Conservation (phyloP, 2,113 vertebrate genomes). For the Loxodonta africana region DNA sequence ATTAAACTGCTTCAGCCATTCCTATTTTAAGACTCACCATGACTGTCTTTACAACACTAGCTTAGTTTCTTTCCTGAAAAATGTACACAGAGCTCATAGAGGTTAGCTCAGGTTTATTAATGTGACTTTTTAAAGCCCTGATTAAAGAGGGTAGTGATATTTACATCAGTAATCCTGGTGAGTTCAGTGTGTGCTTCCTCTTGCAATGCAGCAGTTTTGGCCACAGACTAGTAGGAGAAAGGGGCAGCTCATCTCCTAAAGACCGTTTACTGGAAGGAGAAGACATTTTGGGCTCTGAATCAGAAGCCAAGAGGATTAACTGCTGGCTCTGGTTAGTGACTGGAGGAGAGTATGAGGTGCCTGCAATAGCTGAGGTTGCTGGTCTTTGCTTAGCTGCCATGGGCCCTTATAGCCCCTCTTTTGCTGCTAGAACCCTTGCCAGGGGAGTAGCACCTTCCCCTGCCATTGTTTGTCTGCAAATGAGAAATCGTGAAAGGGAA, state of each 20-base stretch:
- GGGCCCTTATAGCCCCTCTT: not conserved
- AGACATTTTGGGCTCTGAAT: slow-evolving; percentile 71
- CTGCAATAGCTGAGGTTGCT: slow-evolving; percentile 62
- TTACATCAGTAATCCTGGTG: not conserved
- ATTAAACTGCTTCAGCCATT: not conserved
- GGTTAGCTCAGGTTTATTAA: not conserved
- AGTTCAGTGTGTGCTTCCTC: slow-evolving; percentile 60
- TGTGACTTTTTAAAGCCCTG: slow-evolving; percentile 16
- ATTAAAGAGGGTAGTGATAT: slow-evolving; percentile 9
- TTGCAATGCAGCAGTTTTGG: slow-evolving; percentile 58
- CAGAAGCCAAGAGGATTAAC: slow-evolving; percentile 70
- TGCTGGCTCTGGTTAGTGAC: slow-evolving; percentile 68
- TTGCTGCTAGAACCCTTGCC: slow-evolving; percentile 38
- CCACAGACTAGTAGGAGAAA: slow-evolving; percentile 63
- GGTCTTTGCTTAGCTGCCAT: not conserved
- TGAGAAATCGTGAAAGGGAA: not conserved
- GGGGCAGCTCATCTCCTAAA: slow-evolving; percentile 8
- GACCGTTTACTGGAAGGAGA: slow-evolving; percentile 53
- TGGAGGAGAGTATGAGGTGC: slow-evolving; percentile 26
- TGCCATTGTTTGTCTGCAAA: slow-evolving; percentile 31
- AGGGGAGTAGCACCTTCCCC: not conserved
- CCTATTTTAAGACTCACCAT: slow-evolving; percentile 18
- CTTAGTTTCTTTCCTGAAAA: slow-evolving; percentile 19
- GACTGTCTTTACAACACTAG: not conserved
- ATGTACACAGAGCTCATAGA: not conserved